These are phyloP conservation scores for Trematomus loennbergii DNA, from an alignment of 2,113 vertebrate genomes.

Conservation along the genomic window DNA sequence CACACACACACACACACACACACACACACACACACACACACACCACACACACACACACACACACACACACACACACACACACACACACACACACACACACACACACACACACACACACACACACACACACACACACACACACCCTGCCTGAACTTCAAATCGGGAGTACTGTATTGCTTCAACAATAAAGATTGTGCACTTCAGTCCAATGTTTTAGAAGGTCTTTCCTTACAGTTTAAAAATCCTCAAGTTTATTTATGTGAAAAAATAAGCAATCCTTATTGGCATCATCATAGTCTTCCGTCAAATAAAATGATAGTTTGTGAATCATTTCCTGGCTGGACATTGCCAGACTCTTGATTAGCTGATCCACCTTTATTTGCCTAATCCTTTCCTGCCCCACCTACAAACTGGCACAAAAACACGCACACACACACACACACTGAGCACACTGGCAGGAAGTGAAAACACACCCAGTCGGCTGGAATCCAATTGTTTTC, in stretches of 20 bases:
- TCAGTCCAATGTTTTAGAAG: background rate
- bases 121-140: background rate
- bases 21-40: background rate
- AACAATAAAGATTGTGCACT: background rate
- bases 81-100: conserved; percentile 1
- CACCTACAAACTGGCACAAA: conserved; percentile 52
- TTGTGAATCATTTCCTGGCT: conserved; percentile 71
- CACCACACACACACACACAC: background rate
- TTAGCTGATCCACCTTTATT: conserved; percentile 65
- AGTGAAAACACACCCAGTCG: conserved; percentile 61
- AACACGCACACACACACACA: background rate
- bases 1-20: background rate
- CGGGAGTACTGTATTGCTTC: background rate
- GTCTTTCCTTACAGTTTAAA: background rate
- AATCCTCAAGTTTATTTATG: background rate
- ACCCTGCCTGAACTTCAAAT: conserved; percentile 4
- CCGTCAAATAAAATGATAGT: background rate
- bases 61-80: background rate
- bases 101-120: background rate
- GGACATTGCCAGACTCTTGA: conserved; percentile 48
- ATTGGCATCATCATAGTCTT: background rate
- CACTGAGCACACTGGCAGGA: conserved; percentile 44
- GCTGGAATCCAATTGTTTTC: conserved; percentile 32
- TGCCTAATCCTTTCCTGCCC: conserved; percentile 50
- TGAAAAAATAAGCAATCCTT: background rate